A percentile compares a stretch with the other conserved stretches of the same genome.
phyloP scores from a whole-genome alignment of 2,797 vertebrate species.

The Calcarius lapponicus region DNA sequence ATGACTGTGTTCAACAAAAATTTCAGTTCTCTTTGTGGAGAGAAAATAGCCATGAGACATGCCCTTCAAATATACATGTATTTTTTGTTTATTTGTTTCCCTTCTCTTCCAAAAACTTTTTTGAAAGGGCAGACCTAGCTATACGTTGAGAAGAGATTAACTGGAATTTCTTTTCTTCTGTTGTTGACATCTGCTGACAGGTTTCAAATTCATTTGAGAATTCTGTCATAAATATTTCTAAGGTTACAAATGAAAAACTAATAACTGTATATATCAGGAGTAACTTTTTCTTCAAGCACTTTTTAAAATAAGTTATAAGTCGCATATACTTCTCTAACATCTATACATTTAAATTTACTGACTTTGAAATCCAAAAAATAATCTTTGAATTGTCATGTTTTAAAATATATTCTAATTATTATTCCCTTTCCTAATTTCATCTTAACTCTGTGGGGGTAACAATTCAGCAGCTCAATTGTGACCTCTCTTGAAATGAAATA shows the following conservation, averaged over 20 bases:
- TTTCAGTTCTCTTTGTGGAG: neutral
- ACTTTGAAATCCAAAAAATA: neutral
- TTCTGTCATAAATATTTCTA: neutral
- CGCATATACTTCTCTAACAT: neutral
- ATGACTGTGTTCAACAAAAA: neutral
- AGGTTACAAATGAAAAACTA: neutral
- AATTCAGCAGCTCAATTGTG: neutral
- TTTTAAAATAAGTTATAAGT: neutral
- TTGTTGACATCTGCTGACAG: neutral
- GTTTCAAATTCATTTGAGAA: neutral
- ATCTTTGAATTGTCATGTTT: neutral
- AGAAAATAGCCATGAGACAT: neutral
- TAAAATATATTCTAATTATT: neutral
- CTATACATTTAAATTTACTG: neutral
- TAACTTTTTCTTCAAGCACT: neutral
- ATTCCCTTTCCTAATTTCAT: neutral
- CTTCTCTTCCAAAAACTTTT: neutral
- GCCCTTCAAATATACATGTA: neutral
- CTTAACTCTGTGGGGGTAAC: neutral
- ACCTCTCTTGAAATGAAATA: neutral
- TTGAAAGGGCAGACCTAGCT: neutral
- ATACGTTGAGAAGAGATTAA: neutral
- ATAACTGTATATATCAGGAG: neutral
- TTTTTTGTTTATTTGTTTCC: neutral
- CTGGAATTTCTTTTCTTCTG: neutral